These are phyloP conservation scores for Zootoca vivipara DNA, from an alignment of 2,113 vertebrate genomes.

Conservation along the genomic window DNA sequence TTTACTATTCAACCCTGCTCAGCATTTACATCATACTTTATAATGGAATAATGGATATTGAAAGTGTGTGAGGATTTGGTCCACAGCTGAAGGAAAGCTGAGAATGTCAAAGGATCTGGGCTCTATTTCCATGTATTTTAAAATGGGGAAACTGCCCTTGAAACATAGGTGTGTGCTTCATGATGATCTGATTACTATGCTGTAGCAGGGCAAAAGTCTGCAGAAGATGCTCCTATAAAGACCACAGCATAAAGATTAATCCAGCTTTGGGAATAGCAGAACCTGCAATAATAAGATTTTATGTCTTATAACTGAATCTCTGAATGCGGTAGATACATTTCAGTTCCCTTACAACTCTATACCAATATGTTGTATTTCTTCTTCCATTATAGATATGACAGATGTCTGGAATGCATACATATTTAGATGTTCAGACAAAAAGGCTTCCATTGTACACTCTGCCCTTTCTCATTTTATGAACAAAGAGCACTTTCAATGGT, in stretches of 20 bases:
- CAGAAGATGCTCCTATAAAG: background rate
- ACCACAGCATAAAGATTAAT: background rate
- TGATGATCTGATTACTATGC: background rate
- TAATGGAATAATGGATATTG: background rate
- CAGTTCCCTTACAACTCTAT: background rate
- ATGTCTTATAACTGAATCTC: background rate
- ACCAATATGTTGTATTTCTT: background rate
- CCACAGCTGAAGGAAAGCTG: background rate
- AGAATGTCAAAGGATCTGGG: background rate
- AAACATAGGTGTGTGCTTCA: background rate
- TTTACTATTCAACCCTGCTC: too few relatives aligned
- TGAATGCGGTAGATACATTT: background rate
- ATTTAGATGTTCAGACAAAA: too few relatives aligned
- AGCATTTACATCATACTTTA: too few relatives aligned
- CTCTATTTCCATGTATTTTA: background rate
- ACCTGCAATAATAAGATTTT: background rate
- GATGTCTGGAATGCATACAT: too few relatives aligned
- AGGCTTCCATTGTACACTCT: background rate
- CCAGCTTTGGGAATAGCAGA: background rate
- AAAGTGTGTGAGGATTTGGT: background rate
- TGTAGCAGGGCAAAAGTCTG: background rate
- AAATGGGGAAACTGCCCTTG: background rate
- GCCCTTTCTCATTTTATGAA: background rate
- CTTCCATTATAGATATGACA: background rate
- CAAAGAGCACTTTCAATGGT: background rate